Percentiles rank a stretch among this genome's conserved stretches.
These are phyloP conservation scores for Dascyllus trimaculatus DNA, from an alignment of 2,113 vertebrate genomes.

Conservation along the genomic window DNA sequence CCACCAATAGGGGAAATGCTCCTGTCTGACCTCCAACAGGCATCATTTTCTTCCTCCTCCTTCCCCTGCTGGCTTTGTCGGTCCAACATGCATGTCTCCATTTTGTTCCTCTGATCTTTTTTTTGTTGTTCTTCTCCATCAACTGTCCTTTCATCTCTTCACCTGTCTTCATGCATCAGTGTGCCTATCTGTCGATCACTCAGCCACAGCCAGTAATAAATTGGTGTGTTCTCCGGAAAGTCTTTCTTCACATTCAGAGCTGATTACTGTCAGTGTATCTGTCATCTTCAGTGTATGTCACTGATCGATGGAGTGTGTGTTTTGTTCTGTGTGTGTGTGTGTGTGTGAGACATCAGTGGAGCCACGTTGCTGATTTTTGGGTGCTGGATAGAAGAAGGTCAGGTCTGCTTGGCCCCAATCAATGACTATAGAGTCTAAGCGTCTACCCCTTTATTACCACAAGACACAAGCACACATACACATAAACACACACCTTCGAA, in stretches of 20 bases:
- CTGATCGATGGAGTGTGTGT: conserved; percentile 70
- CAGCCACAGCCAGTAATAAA: conserved; percentile 63
- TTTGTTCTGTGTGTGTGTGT: conserved; percentile 28
- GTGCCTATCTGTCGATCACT: conserved; percentile 69
- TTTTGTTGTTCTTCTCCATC: conserved; percentile 3
- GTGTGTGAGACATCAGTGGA: conserved; percentile 60
- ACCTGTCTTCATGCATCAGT: conserved; percentile 71
- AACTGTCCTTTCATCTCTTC: conserved; percentile 60
- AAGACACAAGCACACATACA: conserved; percentile 29
- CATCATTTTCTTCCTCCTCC: conserved; percentile 56
- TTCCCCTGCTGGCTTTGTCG: conserved; percentile 31
- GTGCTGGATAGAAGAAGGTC: conserved; percentile 68
- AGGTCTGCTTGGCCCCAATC: conserved; percentile 70
- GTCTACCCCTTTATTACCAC: conserved; percentile 56
- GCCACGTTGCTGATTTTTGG: conserved; percentile 64
- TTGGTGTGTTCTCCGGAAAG: conserved; percentile 61
- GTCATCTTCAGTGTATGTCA: conserved; percentile 74
- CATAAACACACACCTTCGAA: conserved; percentile 26
- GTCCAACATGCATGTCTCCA: conserved; percentile 45
- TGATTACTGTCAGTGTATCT: conserved; percentile 80
- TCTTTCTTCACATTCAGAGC: conserved; percentile 63
- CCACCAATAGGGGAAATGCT: conserved; percentile 63
- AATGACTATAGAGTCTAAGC: conserved; percentile 71
- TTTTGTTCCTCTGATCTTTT: conserved; percentile 58
- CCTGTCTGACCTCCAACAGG: conserved; percentile 76